Percentiles rank a stretch among this genome's conserved stretches.
These are phyloP conservation scores for Excalfactoria chinensis DNA, from an alignment of 2,113 vertebrate species.

Conservation along the genomic window DNA sequence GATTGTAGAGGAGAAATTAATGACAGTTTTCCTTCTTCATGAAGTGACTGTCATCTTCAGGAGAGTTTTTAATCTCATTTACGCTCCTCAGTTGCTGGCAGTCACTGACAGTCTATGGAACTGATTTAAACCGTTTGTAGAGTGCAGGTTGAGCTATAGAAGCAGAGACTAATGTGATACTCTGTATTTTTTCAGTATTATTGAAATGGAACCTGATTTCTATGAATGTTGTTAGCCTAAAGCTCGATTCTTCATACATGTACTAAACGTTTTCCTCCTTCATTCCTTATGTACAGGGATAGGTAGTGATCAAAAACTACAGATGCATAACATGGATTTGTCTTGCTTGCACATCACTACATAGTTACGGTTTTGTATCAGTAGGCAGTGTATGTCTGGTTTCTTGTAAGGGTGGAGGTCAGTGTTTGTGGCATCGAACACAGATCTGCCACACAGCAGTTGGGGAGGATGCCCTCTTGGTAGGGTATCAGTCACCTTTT, in stretches of 20 bases:
- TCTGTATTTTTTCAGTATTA: not conserved
- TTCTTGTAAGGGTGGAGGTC: not conserved
- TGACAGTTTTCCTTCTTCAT: not conserved
- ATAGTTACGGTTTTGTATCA: not conserved
- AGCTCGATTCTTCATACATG: not conserved
- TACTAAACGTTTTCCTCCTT: not conserved
- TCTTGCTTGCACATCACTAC: accelerated
- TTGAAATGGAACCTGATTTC: not conserved
- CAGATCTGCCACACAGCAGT: not conserved
- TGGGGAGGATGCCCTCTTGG: not conserved
- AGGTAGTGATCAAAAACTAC: not conserved
- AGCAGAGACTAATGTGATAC: not conserved
- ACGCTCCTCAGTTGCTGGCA: not conserved
- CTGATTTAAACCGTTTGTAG: not conserved
- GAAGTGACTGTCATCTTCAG: not conserved
- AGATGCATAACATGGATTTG: not conserved
- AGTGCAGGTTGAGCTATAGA: not conserved
- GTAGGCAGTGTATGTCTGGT: not conserved
- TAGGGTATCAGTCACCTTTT: not conserved
- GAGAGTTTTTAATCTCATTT: not conserved
- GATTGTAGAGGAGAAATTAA: not conserved
- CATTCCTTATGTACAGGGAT: not conserved
- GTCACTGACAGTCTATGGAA: not conserved
- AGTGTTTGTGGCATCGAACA: not conserved
- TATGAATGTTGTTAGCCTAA: not conserved